These are phyloP conservation scores for Ganaspis sp. DNA, from an alignment of 1,140 invertebrate species.

Conservation along the genomic window DNA sequence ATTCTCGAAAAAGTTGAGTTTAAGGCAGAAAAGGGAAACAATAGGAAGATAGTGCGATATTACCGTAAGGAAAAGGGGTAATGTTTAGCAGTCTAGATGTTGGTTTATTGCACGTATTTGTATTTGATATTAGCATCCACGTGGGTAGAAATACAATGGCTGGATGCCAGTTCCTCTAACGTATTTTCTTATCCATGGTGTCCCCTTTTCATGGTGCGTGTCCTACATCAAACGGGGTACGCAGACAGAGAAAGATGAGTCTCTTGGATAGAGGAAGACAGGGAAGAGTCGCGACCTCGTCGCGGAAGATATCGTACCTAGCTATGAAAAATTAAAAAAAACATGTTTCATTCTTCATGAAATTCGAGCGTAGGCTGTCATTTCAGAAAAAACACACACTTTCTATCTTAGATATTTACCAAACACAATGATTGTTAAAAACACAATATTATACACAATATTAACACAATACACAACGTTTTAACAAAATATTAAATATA, in stretches of 20 bases:
- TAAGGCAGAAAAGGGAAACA: too few relatives aligned
- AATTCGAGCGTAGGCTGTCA: not conserved
- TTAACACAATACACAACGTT: too few relatives aligned
- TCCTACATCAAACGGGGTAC: conserved; percentile 52
- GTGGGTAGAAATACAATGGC: conserved; percentile 63
- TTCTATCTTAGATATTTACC: too few relatives aligned
- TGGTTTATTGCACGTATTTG: conserved; percentile 58
- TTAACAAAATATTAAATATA: too few relatives aligned
- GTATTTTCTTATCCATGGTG: conserved; percentile 51
- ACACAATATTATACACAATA: too few relatives aligned
- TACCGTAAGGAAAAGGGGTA: conserved; percentile 35
- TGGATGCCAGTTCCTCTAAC: conserved; percentile 45
- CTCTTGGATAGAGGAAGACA: not conserved
- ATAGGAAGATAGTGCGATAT: conserved; percentile 33
- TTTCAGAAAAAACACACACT: too few relatives aligned
- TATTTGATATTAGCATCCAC: conserved; percentile 61
- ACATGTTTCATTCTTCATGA: not conserved
- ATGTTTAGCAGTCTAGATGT: conserved; percentile 35
- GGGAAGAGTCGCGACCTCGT: conserved; percentile 10
- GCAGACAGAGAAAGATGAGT: not conserved
- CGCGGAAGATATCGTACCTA: conserved; percentile 8
- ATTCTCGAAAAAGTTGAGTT: too few relatives aligned
- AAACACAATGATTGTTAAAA: too few relatives aligned
- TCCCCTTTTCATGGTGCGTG: conserved; percentile 49
- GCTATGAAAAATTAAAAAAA: not conserved